phyloP scores from a whole-genome alignment of 2,797 vertebrate species.

The Pseudotriccus pelzelni region DNA sequence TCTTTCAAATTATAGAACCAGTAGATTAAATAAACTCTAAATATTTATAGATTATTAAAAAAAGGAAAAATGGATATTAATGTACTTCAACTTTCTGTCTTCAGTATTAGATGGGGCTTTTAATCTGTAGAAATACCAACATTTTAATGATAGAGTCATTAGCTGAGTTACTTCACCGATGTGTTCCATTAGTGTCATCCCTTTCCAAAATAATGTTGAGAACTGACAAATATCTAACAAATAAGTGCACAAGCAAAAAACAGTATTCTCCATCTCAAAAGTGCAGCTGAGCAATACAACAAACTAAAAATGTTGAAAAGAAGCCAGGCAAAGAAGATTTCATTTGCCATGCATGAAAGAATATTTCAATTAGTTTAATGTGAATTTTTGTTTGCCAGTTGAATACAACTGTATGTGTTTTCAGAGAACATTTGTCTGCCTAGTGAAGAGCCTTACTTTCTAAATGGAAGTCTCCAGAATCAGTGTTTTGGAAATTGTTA shows the following conservation, averaged over 20 bases:
- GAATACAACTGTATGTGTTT: neutral
- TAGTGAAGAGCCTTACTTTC: neutral
- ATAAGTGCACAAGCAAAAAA: neutral
- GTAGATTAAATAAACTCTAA: neutral
- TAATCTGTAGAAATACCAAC: neutral
- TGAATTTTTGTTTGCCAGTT: constrained; percentile 1
- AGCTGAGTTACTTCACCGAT: neutral
- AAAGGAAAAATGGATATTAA: neutral
- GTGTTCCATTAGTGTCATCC: neutral
- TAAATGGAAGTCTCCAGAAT: neutral
- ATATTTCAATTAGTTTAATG: constrained; percentile 3
- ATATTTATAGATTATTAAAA: neutral
- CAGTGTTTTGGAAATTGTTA: neutral
- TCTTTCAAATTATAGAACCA: neutral
- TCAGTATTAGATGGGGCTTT: neutral
- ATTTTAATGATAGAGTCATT: neutral
- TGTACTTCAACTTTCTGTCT: neutral
- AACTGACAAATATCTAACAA: neutral
- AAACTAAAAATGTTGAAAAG: neutral
- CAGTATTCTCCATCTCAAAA: neutral
- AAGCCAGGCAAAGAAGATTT: constrained; percentile 15
- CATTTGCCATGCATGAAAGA: neutral
- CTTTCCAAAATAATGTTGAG: neutral
- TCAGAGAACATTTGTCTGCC: neutral
- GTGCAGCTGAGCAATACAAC: neutral